Percentiles rank a stretch among this genome's conserved stretches.
These are phyloP conservation scores for Galago senegalensis DNA, from an alignment of 2,797 vertebrate genomes.

Conservation along the genomic window DNA sequence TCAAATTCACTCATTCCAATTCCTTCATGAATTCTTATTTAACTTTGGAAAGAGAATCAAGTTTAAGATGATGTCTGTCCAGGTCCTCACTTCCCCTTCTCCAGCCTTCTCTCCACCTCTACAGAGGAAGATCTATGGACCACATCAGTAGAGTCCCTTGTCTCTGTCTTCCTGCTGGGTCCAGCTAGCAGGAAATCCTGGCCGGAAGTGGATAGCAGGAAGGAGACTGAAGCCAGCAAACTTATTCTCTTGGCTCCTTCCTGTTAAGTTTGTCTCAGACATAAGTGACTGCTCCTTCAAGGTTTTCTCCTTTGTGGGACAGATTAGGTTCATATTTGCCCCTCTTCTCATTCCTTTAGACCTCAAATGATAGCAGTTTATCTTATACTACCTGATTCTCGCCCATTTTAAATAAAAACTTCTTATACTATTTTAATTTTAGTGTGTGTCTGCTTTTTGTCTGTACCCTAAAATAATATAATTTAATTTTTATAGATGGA, in stretches of 20 bases:
- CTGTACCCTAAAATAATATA: not conserved
- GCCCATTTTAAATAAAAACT: not conserved
- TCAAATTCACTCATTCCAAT: not conserved
- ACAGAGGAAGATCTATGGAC: no score
- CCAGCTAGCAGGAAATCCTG: not conserved
- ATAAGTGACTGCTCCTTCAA: not conserved
- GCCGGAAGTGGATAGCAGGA: not conserved
- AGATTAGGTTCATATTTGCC: not conserved
- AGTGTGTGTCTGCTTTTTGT: not conserved
- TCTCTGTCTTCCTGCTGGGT: not conserved
- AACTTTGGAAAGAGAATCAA: constrained; percentile 18
- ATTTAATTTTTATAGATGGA: not conserved
- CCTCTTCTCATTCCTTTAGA: no score
- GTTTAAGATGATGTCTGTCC: not conserved
- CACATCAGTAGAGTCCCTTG: not conserved
- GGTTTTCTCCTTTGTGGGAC: not conserved
- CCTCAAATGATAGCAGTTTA: not conserved
- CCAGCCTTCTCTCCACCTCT: not conserved
- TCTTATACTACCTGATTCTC: not conserved
- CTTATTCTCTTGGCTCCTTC: not conserved
- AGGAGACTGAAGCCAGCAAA: not conserved
- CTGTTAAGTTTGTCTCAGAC: not conserved
- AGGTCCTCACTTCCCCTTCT: not conserved
- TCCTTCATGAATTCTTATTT: not conserved
- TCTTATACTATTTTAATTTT: not conserved